Evolutionary conservation across 1,140 invertebrate genomes (phyloP), one percentile per base, ranked within the genome.

Genomic region (Phenacoccus solenopsis): DNA sequence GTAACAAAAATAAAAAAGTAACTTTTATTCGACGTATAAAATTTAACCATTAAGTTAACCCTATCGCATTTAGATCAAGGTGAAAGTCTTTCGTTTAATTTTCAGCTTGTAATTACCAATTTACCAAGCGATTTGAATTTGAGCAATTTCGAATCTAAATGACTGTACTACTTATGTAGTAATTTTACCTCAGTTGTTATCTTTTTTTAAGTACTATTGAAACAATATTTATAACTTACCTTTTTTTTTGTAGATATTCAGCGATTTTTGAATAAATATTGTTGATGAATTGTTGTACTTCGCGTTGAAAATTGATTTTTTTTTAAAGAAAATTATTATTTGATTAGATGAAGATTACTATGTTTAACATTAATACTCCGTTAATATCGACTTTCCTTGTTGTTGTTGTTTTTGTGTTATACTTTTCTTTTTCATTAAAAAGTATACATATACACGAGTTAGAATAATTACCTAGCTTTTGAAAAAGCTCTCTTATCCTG

Each of bases 131-230:
- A 49, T 49, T 49, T 49, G 38, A 49, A 49, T 49, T 49, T 49
- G 38, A 49, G 16, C 38, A 49, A 49, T n/a, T 49, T 49, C 38
- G 5, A 49, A 49, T 49, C 38, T 49, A 49, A 49, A 49, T 49
- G 38, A 49, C 38, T 49, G 38, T 5, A 49, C 38, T 49, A 49
- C 38, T 49, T n/a, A 49, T 16, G 38, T 49, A 49, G 38, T 49
- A 49, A 49, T 49, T 49, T 49, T 49, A 49, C 38, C 38, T 49
- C 38, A 49, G 38, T 49, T 49, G 38, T 49, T 49, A 49, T 49
- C 20, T 49, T 49, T 49, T 49, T 49, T n/a, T 9, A 49, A 49
- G 38, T 16, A 16, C 13, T 9, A 49, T 16, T 49, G 2, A 9
- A 16, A 49, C 30, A 5, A 32, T n/a, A n/a, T n/a, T n/a, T n/a